Evolutionary conservation across 2,113 vertebrate species (phyloP).

Genomic region (Ammodytes marinus): DNA sequence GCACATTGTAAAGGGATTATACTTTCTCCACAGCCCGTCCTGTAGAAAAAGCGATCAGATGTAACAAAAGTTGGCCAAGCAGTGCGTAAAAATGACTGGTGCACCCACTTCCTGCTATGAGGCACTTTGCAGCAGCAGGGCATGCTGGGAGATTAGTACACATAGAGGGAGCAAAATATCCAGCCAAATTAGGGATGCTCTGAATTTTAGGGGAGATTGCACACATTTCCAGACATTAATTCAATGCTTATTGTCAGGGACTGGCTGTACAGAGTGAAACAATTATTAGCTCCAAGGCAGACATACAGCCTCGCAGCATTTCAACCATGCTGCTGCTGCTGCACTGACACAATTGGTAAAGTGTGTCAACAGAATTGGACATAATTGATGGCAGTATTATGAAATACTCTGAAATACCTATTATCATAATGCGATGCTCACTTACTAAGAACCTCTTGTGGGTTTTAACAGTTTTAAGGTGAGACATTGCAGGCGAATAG

Average conservation of each 20-base stretch:
- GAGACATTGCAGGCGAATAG: too few species aligned
- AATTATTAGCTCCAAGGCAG: slow-evolving; percentile 9
- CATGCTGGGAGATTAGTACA: slow-evolving; percentile 1
- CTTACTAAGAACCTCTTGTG: not conserved
- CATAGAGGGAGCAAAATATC: not conserved
- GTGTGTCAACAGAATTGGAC: not conserved
- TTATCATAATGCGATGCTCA: not conserved
- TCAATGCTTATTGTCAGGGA: not conserved
- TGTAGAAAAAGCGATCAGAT: not conserved
- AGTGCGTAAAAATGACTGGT: not conserved
- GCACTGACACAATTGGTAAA: not conserved
- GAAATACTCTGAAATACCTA: not conserved
- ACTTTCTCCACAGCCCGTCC: too few species aligned
- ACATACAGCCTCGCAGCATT: not conserved
- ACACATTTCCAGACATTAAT: not conserved
- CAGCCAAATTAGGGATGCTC: slow-evolving; percentile 15
- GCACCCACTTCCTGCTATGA: slow-evolving; percentile 41
- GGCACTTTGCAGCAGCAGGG: slow-evolving; percentile 4
- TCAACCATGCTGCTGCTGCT: not conserved
- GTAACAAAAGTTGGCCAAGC: slow-evolving; percentile 14
- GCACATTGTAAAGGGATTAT: too few species aligned
- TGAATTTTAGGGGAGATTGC: not conserved
- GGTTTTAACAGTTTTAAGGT: too few species aligned
- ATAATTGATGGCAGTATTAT: not conserved
- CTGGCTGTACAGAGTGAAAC: not conserved